phyloP scores from a whole-genome alignment of 2,113 vertebrate species.

The Microtus richardsoni region DNA sequence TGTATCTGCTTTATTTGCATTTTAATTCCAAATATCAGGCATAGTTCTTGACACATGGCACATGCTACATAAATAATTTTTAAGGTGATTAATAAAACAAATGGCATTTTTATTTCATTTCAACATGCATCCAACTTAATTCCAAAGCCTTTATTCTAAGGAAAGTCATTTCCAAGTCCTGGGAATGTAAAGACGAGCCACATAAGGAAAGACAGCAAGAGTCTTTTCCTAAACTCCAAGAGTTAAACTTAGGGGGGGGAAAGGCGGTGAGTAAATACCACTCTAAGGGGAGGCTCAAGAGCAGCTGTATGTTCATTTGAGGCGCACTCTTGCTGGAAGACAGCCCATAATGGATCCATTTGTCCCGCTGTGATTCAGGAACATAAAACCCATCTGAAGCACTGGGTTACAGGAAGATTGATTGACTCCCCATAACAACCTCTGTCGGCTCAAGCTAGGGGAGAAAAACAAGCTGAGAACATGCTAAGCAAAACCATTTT shows the following conservation, averaged over 20 bases:
- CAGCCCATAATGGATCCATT: neutral
- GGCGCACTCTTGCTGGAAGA: neutral
- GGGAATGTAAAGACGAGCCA: neutral
- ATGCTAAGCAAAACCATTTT: slow-evolving; percentile 42
- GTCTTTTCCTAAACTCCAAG: neutral
- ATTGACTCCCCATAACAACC: neutral
- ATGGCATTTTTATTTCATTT: neutral
- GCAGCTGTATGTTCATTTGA: neutral
- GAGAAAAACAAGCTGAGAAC: slow-evolving; percentile 22
- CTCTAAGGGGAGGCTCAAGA: neutral
- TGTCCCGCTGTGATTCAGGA: neutral
- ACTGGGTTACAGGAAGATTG: neutral
- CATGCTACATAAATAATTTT: neutral
- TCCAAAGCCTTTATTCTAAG: neutral
- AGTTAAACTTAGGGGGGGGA: neutral
- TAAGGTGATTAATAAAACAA: neutral
- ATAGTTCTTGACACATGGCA: neutral
- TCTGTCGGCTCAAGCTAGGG: neutral
- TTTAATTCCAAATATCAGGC: neutral
- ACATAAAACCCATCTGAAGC: neutral
- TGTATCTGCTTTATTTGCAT: neutral
- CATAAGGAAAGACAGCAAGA: neutral
- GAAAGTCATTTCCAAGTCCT: neutral
- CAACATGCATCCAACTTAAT: neutral
- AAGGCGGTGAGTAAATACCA: neutral